A percentile compares a stretch with the other conserved stretches of the same genome.
These are phyloP conservation scores for Polyodon spathula DNA, from an alignment of 2,113 vertebrate genomes.

Conservation along the genomic window DNA sequence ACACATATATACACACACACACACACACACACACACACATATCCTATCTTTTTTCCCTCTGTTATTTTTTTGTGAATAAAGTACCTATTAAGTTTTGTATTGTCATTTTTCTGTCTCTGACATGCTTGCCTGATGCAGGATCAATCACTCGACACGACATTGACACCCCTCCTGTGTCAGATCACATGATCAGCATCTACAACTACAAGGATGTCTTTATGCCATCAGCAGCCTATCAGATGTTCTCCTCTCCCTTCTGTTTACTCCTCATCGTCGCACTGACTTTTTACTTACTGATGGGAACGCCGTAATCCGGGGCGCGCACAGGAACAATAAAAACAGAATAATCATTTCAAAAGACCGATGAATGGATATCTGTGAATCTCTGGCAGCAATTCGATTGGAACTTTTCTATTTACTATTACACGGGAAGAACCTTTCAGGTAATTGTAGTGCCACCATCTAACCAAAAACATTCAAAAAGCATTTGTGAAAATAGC, in stretches of 20 bases:
- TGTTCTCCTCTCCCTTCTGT: constrained; percentile 95
- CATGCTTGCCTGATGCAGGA: constrained; percentile 48
- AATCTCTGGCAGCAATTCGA: constrained; percentile 21
- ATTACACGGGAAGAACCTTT: constrained; percentile 8
- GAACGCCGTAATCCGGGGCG: constrained; percentile 68
- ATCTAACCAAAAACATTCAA: constrained; percentile 2
- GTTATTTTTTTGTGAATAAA: too few relatives aligned
- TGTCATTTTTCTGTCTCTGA: too few relatives aligned
- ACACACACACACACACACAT: too few relatives aligned
- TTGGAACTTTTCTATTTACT: constrained; percentile 25
- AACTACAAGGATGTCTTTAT: constrained; percentile 98
- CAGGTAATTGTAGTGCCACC: constrained; percentile 16
- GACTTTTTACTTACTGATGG: constrained; percentile 97
- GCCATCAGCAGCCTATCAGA: constrained; percentile 97
- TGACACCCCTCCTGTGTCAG: constrained; percentile 86
- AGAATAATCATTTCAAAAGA: constrained; percentile 34
- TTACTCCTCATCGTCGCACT: constrained; percentile 95
- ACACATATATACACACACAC: too few relatives aligned
- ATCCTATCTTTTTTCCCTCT: too few relatives aligned
- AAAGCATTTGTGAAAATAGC: not conserved
- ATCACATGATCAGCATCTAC: constrained; percentile 95
- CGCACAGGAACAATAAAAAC: not conserved
- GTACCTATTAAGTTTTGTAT: too few relatives aligned
- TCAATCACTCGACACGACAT: constrained; percentile 96
- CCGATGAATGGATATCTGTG: too few relatives aligned